Base-by-base conservation (phyloP, 2,888 invertebrate species). In the Dusona sp. region DNA sequence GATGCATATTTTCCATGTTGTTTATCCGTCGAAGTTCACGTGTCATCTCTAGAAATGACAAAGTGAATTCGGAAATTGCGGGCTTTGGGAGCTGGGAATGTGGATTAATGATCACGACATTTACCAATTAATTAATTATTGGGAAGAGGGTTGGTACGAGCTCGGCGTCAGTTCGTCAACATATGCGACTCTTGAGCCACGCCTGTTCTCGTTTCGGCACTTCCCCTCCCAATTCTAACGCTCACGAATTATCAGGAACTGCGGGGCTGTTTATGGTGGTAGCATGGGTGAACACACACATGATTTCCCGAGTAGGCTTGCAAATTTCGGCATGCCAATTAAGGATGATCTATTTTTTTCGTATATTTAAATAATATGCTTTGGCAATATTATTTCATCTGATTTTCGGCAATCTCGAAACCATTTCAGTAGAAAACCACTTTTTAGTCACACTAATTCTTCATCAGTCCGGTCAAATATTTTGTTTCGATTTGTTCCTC, bases 71-170 rank as follows among this genome's bases (percentile, higher is more conserved):
- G 22, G 22, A 22, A 25, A 45, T 42, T 68, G 42, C 16, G 61
- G 29, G 11, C 25, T 29, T 42, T 29, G 3, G 48, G 48, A 70
- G 9, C n/a, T 70, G 38, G n/a, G n/a, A 3, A 2, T n/a, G 73
- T n/a, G 54, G 73, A 73, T 73, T 73, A 57, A 73, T 38, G 73
- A 57, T 38, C 42, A 29, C 61, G 61, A 68, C 70, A 54, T 74
- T 67, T 68, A 61, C 77, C 83, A 83, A 86, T 86, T 86, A 83
- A 83, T 67, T 72, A 86, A 86, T 86, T 83, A 86, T 83, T 67
- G 83, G 73, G 22, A 67, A 70, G 74, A 67, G 42, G 64, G 45
- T 16, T 65, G 38, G 61, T 67, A 61, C 29, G 79, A 61, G 67
- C 57, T 51, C 48, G 64, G 64, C 57, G 70, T 77, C 73, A 83